A percentile compares a stretch with the other conserved stretches of the same genome.
Conservation (phyloP, 2,113 vertebrate species). For the Cromileptes altivelis region DNA sequence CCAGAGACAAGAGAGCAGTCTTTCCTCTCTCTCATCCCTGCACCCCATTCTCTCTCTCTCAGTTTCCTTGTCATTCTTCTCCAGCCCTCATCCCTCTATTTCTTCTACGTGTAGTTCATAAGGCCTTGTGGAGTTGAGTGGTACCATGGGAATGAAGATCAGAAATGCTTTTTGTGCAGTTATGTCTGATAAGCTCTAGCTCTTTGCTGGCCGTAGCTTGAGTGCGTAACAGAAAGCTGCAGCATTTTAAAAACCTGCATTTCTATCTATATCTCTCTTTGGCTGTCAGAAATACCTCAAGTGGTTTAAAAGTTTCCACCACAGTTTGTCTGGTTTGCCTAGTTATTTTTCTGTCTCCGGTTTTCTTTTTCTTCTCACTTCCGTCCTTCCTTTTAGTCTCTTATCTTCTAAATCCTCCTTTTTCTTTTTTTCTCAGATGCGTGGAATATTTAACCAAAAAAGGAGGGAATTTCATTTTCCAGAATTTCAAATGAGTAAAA, state of each 20-base stretch:
- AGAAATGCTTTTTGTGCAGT: slow-evolving; percentile 49
- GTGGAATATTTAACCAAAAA: not conserved
- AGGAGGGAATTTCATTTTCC: not conserved
- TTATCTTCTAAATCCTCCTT: not conserved
- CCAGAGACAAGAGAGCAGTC: slow-evolving; percentile 49
- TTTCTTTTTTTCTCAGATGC: not conserved
- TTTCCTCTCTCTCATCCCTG: slow-evolving; percentile 27
- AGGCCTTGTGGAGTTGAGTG: slow-evolving; percentile 52
- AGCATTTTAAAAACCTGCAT: slow-evolving; percentile 29
- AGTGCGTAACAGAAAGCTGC: slow-evolving; percentile 19
- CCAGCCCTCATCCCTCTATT: slow-evolving; percentile 19
- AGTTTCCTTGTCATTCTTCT: slow-evolving; percentile 7
- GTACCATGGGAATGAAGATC: slow-evolving; percentile 45
- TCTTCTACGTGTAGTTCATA: slow-evolving; percentile 38
- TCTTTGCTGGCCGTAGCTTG: slow-evolving; percentile 3
- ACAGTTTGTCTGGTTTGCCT: not conserved
- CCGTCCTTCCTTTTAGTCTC: too few species aligned
- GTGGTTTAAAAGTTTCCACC: not conserved
- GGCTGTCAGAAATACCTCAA: slow-evolving; percentile 24
- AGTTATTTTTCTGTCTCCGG: not conserved
- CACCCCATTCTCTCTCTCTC: slow-evolving; percentile 39
- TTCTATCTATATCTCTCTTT: not conserved
- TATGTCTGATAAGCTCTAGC: slow-evolving; percentile 31
- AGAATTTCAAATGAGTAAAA: not conserved
- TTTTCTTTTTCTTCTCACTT: not conserved